These are phyloP conservation scores for Gastrophryne carolinensis DNA, from an alignment of 2,797 vertebrate species.

Conservation along the genomic window DNA sequence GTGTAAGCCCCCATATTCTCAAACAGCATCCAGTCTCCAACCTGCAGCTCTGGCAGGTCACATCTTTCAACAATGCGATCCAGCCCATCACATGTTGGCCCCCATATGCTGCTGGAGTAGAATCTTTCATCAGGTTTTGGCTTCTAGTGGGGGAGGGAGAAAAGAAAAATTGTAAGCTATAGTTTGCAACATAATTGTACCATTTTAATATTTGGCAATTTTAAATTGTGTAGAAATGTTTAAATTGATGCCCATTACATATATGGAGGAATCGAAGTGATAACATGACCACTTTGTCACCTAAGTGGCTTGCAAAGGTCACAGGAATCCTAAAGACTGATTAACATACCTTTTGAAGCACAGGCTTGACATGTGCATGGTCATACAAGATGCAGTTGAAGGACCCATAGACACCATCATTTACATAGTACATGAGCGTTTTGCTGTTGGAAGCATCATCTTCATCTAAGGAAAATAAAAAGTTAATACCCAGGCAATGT, in stretches of 20 bases:
- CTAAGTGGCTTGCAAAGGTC: not conserved
- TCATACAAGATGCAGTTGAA: constrained; percentile 96
- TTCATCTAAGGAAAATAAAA: constrained; percentile 76
- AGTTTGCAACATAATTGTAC: not conserved
- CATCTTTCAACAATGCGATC: constrained; percentile 93
- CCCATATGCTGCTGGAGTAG: constrained; percentile 94
- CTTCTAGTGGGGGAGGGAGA: too few relatives aligned
- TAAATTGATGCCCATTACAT: too few relatives aligned
- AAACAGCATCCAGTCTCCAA: constrained; percentile 95
- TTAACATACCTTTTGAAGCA: constrained; percentile 81
- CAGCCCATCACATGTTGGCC: constrained; percentile 92
- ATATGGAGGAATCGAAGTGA: too few relatives aligned
- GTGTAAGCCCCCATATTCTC: constrained; percentile 98
- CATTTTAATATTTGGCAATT: too few relatives aligned
- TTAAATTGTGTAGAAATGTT: too few relatives aligned
- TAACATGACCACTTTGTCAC: too few relatives aligned
- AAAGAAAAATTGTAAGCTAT: not conserved
- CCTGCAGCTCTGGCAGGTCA: constrained; percentile 84
- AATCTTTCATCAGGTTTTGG: constrained; percentile 88
- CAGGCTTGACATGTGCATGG: constrained; percentile 87
- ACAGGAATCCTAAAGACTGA: not conserved
- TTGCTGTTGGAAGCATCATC: constrained; percentile 79
- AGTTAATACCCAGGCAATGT: too few relatives aligned
- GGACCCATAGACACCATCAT: constrained; percentile 94
- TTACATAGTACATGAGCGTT: constrained; percentile 97